These are phyloP conservation scores for Drosophila ficusphila DNA, from an alignment of 1,140 invertebrate species.

Conservation along the genomic window DNA sequence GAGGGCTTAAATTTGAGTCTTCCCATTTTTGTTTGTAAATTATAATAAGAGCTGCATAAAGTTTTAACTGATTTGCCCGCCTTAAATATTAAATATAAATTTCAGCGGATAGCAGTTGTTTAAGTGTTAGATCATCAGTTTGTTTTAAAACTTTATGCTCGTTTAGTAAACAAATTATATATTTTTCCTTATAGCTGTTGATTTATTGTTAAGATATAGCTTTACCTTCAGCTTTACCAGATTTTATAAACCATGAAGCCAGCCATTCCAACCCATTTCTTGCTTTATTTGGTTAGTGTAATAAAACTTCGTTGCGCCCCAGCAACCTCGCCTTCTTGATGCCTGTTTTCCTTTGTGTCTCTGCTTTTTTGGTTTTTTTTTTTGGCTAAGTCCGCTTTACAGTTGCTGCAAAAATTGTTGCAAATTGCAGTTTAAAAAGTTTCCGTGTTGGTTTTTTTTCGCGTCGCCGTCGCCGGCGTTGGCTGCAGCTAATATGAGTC, in stretches of 20 bases:
- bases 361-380: no score
- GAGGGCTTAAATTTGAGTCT: no score
- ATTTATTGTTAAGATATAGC: background rate
- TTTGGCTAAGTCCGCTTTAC: conserved; percentile 44
- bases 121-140: background rate
- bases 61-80: no score
- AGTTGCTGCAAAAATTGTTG: conserved; percentile 69
- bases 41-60: no score
- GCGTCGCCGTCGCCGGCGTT: conserved; percentile 19
- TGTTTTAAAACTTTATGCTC: no score
- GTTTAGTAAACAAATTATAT: no score
- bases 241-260: background rate
- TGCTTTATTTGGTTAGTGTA: conserved; percentile 2
- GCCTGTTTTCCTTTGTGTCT: no score
- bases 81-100: no score
- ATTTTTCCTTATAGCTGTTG: no score
- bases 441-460: conserved; percentile 67
- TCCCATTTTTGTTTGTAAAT: background rate
- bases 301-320: conserved; percentile 6
- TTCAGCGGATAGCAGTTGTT: no score
- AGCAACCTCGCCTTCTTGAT: conserved; percentile 6
- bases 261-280: background rate
- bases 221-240: background rate
- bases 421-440: conserved; percentile 80
- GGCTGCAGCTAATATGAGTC: conserved; percentile 74